Evolutionary conservation across 2,113 vertebrate species (phyloP), one percentile per base, ranked within the genome.

Genomic region (Polypterus senegalus): DNA sequence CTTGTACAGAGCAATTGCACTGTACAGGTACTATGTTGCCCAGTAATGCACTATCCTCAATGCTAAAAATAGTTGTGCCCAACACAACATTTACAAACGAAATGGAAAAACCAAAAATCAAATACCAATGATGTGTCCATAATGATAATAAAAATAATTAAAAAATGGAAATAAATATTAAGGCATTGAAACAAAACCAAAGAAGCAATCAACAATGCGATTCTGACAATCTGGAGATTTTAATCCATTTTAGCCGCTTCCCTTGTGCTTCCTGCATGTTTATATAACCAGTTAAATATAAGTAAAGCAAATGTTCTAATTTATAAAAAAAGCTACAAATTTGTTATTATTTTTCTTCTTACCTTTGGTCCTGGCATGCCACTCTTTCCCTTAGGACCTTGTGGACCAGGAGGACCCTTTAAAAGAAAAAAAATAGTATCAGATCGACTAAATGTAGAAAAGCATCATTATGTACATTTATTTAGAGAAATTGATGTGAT

Each of bases 281-380:
- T 57, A 57, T 57, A 43, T 57, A 43, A 44, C 11, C 27, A 9
- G 7, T 58, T 58, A 46, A 9, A 58, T 58, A 5, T 58, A 49
- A 27, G 5, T 3, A 7, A 7, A 47, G 10, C 49, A 5, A 5
- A 45, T 44, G 27, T 3, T 60, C 44, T 9, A 3, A 10, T 52
- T 46, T 4, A 9, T 54, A 5, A 9, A 10, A n/a, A 27, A 27
- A 27, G 27, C 5, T 6, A 3, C 11, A 47, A 4, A 9, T 47
- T 46, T 47, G 9, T 8, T 11, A 53, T 8, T 11, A 55, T 54
- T 10, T 62, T 27, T 61, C 7, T 11, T 5, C 69, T 86, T 83
- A 92, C 94, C 92, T 91, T 90, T 44, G 91, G 86, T 4, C 92
- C 94, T 61, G 88, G 77, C 57, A 79, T 68, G 48, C 94, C 92